These are phyloP conservation scores for Sesamia nonagrioides DNA, from an alignment of 1,140 invertebrate species.

Conservation along the genomic window DNA sequence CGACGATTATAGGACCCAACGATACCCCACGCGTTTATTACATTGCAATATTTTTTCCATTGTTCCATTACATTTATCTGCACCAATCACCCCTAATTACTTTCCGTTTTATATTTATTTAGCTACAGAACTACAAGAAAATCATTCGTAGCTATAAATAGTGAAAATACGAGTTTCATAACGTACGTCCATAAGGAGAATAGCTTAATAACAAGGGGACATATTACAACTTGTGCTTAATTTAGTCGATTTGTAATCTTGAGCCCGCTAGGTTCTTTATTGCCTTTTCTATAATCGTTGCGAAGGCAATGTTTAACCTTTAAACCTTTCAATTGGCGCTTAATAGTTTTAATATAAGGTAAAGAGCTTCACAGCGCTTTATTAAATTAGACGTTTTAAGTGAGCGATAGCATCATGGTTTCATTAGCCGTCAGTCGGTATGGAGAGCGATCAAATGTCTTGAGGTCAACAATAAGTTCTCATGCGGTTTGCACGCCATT, in stretches of 20 bases:
- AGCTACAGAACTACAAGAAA: no score
- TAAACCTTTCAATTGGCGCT: constrained; percentile 50
- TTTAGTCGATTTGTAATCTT: constrained; percentile 63
- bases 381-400: constrained; percentile 61
- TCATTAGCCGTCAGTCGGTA: constrained; percentile 47
- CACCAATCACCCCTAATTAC: no score
- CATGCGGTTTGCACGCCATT: constrained; percentile 45
- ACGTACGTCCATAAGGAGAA: constrained; percentile 32
- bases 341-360: constrained; percentile 58
- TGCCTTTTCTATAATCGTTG: constrained; percentile 57
- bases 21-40: no score
- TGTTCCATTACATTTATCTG: no score
- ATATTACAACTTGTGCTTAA: constrained; percentile 52
- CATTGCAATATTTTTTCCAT: no score
- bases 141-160: no score
- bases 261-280: constrained; percentile 60
- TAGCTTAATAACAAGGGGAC: constrained; percentile 66
- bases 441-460: constrained; percentile 50
- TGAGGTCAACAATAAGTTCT: constrained; percentile 50
- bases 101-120: no score
- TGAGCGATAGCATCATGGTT: constrained; percentile 42
- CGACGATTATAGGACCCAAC: no score
- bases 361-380: constrained; percentile 53
- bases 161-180: constrained; percentile 1
- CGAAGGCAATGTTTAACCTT: constrained; percentile 60